Conservation (phyloP, 2,888 invertebrate species). For the Parnassius mnemosyne region DNA sequence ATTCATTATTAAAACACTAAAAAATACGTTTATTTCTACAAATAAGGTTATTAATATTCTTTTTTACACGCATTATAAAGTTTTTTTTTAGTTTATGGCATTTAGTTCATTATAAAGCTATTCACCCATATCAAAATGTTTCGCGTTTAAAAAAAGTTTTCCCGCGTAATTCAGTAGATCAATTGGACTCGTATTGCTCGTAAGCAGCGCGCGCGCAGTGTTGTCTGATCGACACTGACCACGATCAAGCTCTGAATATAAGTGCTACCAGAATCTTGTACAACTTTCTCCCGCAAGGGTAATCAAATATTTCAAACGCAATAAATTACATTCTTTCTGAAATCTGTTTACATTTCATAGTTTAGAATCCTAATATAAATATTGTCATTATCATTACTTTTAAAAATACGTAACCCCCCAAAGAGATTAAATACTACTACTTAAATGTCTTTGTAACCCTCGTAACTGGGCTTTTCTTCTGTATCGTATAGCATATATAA, state of each 20-base stretch:
- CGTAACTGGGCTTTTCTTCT: too few species aligned
- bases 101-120: not conserved
- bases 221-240: constrained; percentile 42
- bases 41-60: not conserved
- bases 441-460: too few species aligned
- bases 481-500: too few species aligned
- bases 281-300: constrained; percentile 24
- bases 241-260: constrained; percentile 21
- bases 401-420: too few species aligned
- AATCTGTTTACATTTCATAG: too few species aligned
- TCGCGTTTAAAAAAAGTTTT: constrained; percentile 27
- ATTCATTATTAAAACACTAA: constrained; percentile 36
- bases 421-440: too few species aligned
- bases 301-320: constrained; percentile 10
- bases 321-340: not conserved
- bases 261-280: constrained; percentile 27
- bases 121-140: not conserved
- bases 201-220: constrained; percentile 56
- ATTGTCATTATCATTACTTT: too few species aligned
- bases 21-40: constrained; percentile 4
- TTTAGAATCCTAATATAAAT: too few species aligned
- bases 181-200: constrained; percentile 46
- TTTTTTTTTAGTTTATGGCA: not conserved
- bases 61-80: too few species aligned
- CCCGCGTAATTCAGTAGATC: constrained; percentile 48